These are phyloP conservation scores for Porites divaricata DNA, from an alignment of 92 coral and sea anemone species.

Conservation along the genomic window DNA sequence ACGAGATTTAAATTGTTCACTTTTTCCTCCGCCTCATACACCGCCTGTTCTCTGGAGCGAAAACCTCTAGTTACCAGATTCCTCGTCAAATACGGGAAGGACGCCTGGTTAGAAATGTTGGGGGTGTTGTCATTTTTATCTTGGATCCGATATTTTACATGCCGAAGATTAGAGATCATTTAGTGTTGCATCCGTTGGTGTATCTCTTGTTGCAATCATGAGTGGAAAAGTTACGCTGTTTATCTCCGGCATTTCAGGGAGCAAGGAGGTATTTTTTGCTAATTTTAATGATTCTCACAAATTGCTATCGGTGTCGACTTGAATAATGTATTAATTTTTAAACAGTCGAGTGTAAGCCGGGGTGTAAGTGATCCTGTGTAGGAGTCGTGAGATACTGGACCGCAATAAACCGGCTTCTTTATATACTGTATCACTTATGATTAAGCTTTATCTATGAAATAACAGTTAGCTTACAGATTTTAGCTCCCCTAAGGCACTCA, in stretches of 20 bases:
- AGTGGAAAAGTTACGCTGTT: constrained; percentile 57
- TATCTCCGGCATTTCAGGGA: constrained; percentile 63
- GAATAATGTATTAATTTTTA: too few species aligned
- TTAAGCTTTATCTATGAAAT: too few species aligned
- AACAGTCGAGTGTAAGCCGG: too few species aligned
- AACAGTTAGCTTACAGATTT: too few species aligned
- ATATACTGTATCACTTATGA: too few species aligned
- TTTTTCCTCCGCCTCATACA: not conserved
- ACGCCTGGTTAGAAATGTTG: constrained; percentile 42
- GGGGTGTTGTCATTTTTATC: constrained; percentile 30
- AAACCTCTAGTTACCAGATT: not conserved
- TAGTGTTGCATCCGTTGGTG: constrained; percentile 3
- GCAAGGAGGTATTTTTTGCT: constrained; percentile 52
- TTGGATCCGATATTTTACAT: not conserved
- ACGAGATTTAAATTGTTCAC: not conserved
- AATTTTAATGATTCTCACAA: not conserved
- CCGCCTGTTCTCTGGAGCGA: not conserved
- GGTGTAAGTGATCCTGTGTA: too few species aligned
- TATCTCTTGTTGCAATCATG: constrained; percentile 43
- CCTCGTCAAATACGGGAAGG: not conserved
- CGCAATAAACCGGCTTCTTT: too few species aligned
- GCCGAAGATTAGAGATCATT: not conserved
- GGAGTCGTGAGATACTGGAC: too few species aligned
- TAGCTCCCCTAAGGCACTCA: too few species aligned
- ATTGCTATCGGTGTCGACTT: too few species aligned